Percentiles rank a stretch among this genome's conserved stretches.
phyloP scores from a whole-genome alignment of 2,888 invertebrate genomes.

The Platypus cylindrus region DNA sequence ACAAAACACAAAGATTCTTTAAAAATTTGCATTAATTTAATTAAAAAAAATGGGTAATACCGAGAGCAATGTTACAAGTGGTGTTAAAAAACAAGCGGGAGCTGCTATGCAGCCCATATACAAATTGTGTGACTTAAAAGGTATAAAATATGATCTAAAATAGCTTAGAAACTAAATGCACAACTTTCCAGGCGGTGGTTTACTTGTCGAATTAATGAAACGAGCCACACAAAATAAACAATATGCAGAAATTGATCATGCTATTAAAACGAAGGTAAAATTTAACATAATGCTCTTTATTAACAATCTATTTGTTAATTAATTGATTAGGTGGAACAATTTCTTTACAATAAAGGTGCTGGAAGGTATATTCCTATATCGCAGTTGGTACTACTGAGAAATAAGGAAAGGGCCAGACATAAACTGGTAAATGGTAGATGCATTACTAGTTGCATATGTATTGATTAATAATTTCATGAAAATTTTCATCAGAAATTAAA shows the following conservation, averaged over 20 bases:
- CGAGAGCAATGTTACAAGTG: slow-evolving; percentile 82
- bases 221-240: slow-evolving; percentile 81
- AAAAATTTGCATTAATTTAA: slow-evolving; percentile 2
- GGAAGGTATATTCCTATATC: slow-evolving; percentile 85
- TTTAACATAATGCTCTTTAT: slow-evolving; percentile 3
- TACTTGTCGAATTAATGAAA: slow-evolving; percentile 89
- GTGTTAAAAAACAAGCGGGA: slow-evolving; percentile 91
- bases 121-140: slow-evolving; percentile 82
- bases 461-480: not conserved
- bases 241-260: slow-evolving; percentile 83
- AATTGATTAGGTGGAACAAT: slow-evolving; percentile 57
- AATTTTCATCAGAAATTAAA: not conserved
- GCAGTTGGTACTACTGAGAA: slow-evolving; percentile 74
- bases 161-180: not conserved
- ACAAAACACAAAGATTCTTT: slow-evolving; percentile 6
- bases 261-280: slow-evolving; percentile 66
- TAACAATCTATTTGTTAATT: not conserved
- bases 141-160: slow-evolving; percentile 31
- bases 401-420: slow-evolving; percentile 70
- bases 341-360: slow-evolving; percentile 85
- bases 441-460: too few relatives aligned
- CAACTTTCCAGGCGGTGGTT: slow-evolving; percentile 59
- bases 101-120: slow-evolving; percentile 74
- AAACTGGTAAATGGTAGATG: slow-evolving; percentile 70
- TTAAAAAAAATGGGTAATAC: slow-evolving; percentile 58